Base-by-base conservation (phyloP, 2,888 invertebrate species). In the Athetis lepigone region DNA sequence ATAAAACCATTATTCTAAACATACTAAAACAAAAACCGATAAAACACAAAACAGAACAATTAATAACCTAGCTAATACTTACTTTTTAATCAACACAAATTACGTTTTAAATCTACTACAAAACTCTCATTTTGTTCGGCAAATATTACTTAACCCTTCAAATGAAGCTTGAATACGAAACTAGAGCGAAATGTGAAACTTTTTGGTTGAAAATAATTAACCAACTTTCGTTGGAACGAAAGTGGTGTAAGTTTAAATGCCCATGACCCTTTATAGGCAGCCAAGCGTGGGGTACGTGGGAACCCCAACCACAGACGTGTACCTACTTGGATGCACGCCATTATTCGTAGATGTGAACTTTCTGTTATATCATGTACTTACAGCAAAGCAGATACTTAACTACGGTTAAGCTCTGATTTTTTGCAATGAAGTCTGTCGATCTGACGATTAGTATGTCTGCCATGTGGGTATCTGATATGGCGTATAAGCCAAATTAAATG, bases 181-280 rank as follows among this genome's bases (percentile, higher is more conserved):
- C 73, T 69, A 66, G 58, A 70, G 51, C 49, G 54, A 70, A 78
- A 76, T 73, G 71, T 78, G 16, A 57, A 79, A 80, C 61, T 79
- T 80, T 77, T 79, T 72, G 58, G 63, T 75, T 55, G 56, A 60
- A 71, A 72, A 70, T 79, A 67, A 80, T 72, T 72, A 79, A 52
- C 67, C 29, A 74, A 76, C 77, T 80, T 77, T 79, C 74, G n/a
- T 59, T 70, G 70, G 68, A 45, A 50, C 42, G 55, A 66, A 73
- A 77, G 61, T 69, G 69, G 59, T 73, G 56, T n/a, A 47, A 55
- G 79, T 77, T 77, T 57, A 58, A 68, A 70, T 58, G 80, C n/a
- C 75, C 80, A 45, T 71, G 80, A 75, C 79, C 78, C 78, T 67
- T 55, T 13, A 49, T 25, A 46, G 46, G 65, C 56, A 77, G 23